These are phyloP conservation scores for Telenomus remus DNA, from an alignment of 1,140 invertebrate species.

Conservation along the genomic window DNA sequence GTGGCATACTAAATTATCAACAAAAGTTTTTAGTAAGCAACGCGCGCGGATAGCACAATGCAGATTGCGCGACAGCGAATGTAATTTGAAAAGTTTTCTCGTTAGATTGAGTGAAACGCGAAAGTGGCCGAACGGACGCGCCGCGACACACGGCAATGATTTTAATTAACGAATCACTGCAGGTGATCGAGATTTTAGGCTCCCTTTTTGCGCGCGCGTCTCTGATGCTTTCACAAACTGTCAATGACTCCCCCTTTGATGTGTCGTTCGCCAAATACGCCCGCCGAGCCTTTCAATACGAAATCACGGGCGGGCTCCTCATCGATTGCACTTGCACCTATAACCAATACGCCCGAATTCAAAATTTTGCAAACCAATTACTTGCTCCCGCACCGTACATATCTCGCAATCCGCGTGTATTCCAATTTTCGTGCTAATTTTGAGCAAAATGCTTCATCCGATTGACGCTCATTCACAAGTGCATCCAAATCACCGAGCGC, in stretches of 20 bases:
- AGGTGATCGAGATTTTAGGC: slow-evolving; percentile 42
- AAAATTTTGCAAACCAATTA: slow-evolving; percentile 56
- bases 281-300: slow-evolving; percentile 43
- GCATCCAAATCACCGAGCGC: slow-evolving; percentile 43
- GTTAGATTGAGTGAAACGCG: slow-evolving; percentile 68
- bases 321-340: slow-evolving; percentile 57
- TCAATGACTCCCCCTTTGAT: slow-evolving; percentile 14
- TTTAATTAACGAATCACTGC: slow-evolving; percentile 66
- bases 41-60: slow-evolving; percentile 37
- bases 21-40: slow-evolving; percentile 51
- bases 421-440: slow-evolving; percentile 54
- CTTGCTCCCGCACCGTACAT: slow-evolving; percentile 30
- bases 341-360: slow-evolving; percentile 49
- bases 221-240: slow-evolving; percentile 15
- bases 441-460: slow-evolving; percentile 47
- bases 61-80: slow-evolving; percentile 50
- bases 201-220: slow-evolving; percentile 18
- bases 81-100: slow-evolving; percentile 73
- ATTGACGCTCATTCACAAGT: slow-evolving; percentile 47
- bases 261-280: slow-evolving; percentile 24
- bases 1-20: slow-evolving; percentile 34
- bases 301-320: slow-evolving; percentile 34
- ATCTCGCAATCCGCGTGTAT: slow-evolving; percentile 42
- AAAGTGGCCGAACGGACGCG: slow-evolving; percentile 37
- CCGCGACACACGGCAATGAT: slow-evolving; percentile 58